phyloP scores from a whole-genome alignment of 2,113 vertebrate species.

The Heterotis niloticus region DNA sequence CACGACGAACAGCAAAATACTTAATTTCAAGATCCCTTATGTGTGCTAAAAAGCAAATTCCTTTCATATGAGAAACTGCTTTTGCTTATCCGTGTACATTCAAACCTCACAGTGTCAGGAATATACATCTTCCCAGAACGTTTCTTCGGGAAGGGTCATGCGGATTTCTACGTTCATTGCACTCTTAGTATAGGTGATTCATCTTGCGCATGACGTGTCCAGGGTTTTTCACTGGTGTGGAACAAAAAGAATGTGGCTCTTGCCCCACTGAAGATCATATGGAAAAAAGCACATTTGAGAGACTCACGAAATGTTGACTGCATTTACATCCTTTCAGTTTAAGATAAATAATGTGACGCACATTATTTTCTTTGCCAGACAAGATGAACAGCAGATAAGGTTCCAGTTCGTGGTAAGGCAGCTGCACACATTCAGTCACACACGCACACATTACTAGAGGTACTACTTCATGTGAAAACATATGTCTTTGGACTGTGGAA shows the following conservation, averaged over 20 bases:
- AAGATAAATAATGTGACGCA: neutral
- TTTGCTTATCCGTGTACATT: neutral
- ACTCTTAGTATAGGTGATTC: neutral
- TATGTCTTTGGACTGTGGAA: too few relatives aligned
- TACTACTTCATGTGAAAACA: too few relatives aligned
- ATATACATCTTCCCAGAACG: neutral
- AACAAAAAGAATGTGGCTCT: neutral
- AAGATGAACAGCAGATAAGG: too few relatives aligned
- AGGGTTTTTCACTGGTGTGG: neutral
- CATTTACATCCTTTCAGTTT: too few relatives aligned
- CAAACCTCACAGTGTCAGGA: neutral
- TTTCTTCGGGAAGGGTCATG: neutral
- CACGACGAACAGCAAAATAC: neutral
- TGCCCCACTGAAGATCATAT: neutral
- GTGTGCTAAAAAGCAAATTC: neutral
- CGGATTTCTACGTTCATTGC: conserved; percentile 8
- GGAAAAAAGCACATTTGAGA: neutral
- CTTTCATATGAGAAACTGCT: neutral
- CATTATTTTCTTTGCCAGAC: neutral
- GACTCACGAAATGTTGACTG: too few relatives aligned
- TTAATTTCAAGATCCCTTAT: neutral
- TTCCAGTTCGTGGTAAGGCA: too few relatives aligned
- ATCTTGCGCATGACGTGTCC: neutral
- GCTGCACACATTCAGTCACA: too few relatives aligned
- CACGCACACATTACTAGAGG: too few relatives aligned